Base-by-base conservation (phyloP, 2,888 invertebrate genomes). In the Caenorhabditis zanzibari region DNA sequence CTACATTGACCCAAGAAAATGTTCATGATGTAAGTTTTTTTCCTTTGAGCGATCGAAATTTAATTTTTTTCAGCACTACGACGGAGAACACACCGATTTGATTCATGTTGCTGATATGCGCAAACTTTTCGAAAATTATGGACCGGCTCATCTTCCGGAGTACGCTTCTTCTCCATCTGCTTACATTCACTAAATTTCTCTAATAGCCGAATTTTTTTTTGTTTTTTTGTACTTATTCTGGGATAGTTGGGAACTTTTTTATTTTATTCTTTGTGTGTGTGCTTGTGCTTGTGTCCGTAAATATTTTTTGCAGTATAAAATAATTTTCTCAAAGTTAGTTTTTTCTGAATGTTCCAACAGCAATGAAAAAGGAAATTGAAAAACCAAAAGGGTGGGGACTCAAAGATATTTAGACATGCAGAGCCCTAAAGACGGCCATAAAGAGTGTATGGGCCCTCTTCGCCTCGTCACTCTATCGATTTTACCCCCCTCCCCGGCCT, bases 131-230 rank as follows among this genome's bases (percentile, higher is more conserved):
- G 80, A 84, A 54, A 64, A 71, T 44, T 72, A 49, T 56, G 84
- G 80, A 61, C 84, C 80, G 26, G 59, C 80, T 41, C 64, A 76
- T 66, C 84, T 84, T 84, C 84, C 84, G 61, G 72, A 76, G 44
- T 84, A 84, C 76, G 84, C 84, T n/a, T 71, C 80, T 10, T 22
- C 71, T 52, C 84, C 80, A 79, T 59, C 47, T 44, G 79, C 69
- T 56, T 83, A 74, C 64, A 74, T 83, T 83, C 83, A 83, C 74
- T 77, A 75, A 81, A 64, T 81, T 28, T 63, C 2, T 38, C 68
- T 71, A 9, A n/a, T n/a, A n/a, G n/a, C n/a, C n/a, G n/a, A n/a
- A n/a, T n/a, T n/a, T 22, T 1, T 22, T 24, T 28, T 63, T 47
- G 1, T 49, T 38, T 44, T 66, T 41, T 61, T 76, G 76, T 58